These are phyloP conservation scores for Anomalospiza imberbis DNA, from an alignment of 2,797 vertebrate species.

Conservation along the genomic window DNA sequence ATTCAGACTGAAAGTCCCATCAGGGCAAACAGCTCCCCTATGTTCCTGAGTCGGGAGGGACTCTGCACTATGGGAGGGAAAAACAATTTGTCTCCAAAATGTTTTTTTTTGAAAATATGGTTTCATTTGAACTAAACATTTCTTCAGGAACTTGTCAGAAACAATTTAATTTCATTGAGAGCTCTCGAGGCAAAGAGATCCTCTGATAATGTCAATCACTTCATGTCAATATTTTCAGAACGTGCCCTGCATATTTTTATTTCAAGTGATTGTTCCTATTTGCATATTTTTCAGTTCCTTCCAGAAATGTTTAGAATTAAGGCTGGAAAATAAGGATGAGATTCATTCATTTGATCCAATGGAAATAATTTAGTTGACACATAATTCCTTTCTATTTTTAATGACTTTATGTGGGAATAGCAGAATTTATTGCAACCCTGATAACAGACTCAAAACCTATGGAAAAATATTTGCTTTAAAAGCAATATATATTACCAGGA, in stretches of 20 bases:
- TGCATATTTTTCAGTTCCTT: slow-evolving; percentile 4
- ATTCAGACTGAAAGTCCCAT: not conserved
- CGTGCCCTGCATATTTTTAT: not conserved
- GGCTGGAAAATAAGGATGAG: not conserved
- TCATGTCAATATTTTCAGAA: slow-evolving; percentile 9
- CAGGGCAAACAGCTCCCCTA: not conserved
- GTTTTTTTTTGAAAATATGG: slow-evolving; percentile 9
- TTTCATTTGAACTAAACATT: slow-evolving; percentile 13
- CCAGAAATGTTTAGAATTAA: slow-evolving; percentile 13
- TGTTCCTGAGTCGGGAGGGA: fast-evolving
- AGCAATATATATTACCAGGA: not conserved
- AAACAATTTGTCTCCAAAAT: not conserved
- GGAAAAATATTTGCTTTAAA: not conserved
- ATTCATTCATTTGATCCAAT: not conserved
- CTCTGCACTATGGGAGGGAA: not conserved
- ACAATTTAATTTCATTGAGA: not conserved
- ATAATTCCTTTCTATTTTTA: not conserved
- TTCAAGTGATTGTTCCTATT: not conserved
- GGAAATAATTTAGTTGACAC: not conserved
- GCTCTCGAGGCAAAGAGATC: slow-evolving; percentile 39
- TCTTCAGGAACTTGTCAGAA: slow-evolving; percentile 37
- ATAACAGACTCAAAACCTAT: not conserved
- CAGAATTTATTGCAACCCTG: not conserved
- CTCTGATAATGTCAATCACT: slow-evolving; percentile 38
- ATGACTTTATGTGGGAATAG: not conserved